Conservation (phyloP, 2,113 vertebrate species). For the Nesoenas mayeri region DNA sequence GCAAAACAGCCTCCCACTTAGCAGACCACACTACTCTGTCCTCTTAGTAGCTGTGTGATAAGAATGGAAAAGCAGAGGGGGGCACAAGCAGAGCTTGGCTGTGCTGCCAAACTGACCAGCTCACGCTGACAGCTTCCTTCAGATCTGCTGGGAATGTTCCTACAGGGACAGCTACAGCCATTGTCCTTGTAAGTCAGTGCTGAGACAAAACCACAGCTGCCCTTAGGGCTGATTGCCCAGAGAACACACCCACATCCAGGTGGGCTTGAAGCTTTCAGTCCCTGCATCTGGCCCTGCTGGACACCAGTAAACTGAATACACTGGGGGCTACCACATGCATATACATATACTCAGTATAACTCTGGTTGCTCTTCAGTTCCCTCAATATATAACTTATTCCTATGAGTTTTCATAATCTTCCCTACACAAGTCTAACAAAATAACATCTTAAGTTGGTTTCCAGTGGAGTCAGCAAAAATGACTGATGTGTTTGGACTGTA, state of each 20-base stretch:
- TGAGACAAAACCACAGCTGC: background rate
- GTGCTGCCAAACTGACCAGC: background rate
- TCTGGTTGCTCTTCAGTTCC: background rate
- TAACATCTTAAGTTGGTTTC: background rate
- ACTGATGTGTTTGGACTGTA: background rate
- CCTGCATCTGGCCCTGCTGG: background rate
- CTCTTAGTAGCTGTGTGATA: background rate
- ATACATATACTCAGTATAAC: background rate
- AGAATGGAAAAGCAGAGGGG: background rate
- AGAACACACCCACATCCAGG: background rate
- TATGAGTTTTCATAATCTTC: background rate
- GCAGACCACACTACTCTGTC: background rate
- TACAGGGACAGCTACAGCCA: background rate
- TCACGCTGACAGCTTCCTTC: background rate
- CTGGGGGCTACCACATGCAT: background rate
- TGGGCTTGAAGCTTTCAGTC: background rate
- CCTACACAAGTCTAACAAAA: background rate
- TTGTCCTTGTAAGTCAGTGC: background rate
- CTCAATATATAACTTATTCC: background rate
- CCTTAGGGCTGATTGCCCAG: background rate
- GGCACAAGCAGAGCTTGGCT: background rate
- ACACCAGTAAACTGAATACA: background rate
- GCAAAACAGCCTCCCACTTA: background rate
- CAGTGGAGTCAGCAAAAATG: background rate
- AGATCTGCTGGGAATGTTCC: background rate